Percentiles rank a stretch among this genome's conserved stretches.
Evolutionary conservation across 2,797 vertebrate genomes (phyloP).

Genomic region (Clamator glandarius): DNA sequence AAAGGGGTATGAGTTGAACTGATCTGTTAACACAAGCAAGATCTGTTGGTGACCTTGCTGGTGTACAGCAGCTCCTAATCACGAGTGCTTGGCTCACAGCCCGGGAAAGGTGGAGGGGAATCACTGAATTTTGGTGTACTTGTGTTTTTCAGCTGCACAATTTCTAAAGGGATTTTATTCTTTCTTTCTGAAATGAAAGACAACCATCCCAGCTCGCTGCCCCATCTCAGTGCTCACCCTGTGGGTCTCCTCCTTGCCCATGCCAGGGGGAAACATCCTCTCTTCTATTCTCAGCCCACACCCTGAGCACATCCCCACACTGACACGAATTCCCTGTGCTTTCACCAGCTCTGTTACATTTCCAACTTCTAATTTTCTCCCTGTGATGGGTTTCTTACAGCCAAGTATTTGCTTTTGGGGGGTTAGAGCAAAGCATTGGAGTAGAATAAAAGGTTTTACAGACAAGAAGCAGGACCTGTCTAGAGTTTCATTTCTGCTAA

Average conservation of each 20-base stretch:
- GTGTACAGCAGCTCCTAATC: not conserved
- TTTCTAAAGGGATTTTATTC: not conserved
- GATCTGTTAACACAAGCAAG: not conserved
- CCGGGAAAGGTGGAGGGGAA: not conserved
- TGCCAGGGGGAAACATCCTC: not conserved
- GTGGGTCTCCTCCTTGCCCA: not conserved
- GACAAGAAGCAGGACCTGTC: not conserved
- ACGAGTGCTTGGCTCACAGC: accelerated
- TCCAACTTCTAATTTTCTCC: not conserved
- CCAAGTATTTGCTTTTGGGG: not conserved
- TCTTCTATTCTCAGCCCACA: not conserved
- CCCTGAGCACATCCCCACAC: accelerated
- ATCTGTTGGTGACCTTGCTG: slow-evolving; percentile 32
- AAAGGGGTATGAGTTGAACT: not conserved
- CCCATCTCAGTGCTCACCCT: not conserved
- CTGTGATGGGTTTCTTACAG: not conserved
- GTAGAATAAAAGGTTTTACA: not conserved
- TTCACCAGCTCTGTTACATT: not conserved
- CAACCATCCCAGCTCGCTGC: not conserved
- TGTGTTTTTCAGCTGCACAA: accelerated
- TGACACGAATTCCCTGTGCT: accelerated
- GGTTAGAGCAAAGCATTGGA: not conserved
- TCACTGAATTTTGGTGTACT: not conserved
- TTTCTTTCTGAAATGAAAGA: not conserved
- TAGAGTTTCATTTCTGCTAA: not conserved